Conservation (phyloP, 2,888 invertebrate genomes). For the Leptodirus hochenwartii region DNA sequence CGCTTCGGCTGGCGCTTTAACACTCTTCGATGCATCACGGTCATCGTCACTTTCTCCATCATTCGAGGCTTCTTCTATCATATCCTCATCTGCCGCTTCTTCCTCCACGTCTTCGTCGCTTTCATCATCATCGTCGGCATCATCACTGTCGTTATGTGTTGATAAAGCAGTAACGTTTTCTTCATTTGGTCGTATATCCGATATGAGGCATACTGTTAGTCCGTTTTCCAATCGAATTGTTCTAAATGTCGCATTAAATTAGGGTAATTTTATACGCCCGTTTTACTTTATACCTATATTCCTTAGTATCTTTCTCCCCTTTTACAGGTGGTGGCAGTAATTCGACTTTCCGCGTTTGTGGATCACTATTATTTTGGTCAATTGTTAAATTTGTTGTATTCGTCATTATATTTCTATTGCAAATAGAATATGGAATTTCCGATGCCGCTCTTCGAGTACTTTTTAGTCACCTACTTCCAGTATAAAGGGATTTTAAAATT, state of each 20-base stretch:
- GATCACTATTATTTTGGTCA: too few relatives aligned
- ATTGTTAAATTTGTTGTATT: too few relatives aligned
- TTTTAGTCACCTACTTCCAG: too few relatives aligned
- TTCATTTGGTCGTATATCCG: constrained; percentile 32
- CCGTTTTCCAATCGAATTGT: constrained; percentile 51
- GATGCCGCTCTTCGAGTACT: too few relatives aligned
- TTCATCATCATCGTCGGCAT: constrained; percentile 14
- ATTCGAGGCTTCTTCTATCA: constrained; percentile 10
- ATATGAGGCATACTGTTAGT: constrained; percentile 50
- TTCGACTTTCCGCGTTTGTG: too few relatives aligned
- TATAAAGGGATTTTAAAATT: too few relatives aligned
- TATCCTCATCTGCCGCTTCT: constrained; percentile 19
- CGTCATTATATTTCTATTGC: too few relatives aligned
- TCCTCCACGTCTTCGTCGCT: constrained; percentile 12
- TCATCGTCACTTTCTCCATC: too few relatives aligned
- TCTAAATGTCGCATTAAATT: constrained; percentile 24
- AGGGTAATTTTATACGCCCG: constrained; percentile 2
- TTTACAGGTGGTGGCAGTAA: constrained; percentile 38
- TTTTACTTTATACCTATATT: constrained; percentile 41
- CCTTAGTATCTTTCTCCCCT: constrained; percentile 59
- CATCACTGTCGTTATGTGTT: constrained; percentile 30
- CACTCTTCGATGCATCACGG: constrained; percentile 19
- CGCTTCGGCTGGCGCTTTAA: constrained; percentile 17
- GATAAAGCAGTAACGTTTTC: constrained; percentile 13
- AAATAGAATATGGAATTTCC: too few relatives aligned